phyloP scores from a whole-genome alignment of 1,140 invertebrate genomes.

The Brachionus angularis region DNA sequence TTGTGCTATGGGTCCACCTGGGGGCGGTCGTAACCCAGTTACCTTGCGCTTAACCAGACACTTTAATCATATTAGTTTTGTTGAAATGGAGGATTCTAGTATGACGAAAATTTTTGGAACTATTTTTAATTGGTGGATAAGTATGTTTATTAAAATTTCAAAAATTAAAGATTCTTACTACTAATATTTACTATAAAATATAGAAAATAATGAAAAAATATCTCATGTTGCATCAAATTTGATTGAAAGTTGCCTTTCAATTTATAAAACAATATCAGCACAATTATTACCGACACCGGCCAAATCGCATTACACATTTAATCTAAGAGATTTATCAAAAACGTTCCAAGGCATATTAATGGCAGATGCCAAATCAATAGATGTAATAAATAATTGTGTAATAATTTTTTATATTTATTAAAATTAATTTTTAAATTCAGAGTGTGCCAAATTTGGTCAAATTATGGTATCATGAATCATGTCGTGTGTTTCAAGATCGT shows the following conservation, averaged over 20 bases:
- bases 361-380: constrained; percentile 64
- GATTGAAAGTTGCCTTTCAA: constrained; percentile 63
- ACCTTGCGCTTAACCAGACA: constrained; percentile 55
- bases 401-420: neutral
- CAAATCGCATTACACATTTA: constrained; percentile 59
- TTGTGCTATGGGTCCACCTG: constrained; percentile 46
- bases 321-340: constrained; percentile 58
- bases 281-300: constrained; percentile 58
- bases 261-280: constrained; percentile 64
- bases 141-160: constrained; percentile 50
- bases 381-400: constrained; percentile 51
- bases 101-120: constrained; percentile 69
- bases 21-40: constrained; percentile 61
- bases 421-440: constrained; percentile 23
- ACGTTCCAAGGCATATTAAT: constrained; percentile 60
- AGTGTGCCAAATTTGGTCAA: constrained; percentile 51
- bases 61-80: constrained; percentile 58
- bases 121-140: constrained; percentile 67
- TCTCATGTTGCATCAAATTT: constrained; percentile 57
- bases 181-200: too few relatives aligned
- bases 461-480: constrained; percentile 59
- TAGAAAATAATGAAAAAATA: constrained; percentile 47
- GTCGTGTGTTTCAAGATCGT: constrained; percentile 59
- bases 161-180: neutral
- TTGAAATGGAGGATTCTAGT: constrained; percentile 69